These are phyloP conservation scores for Drosophila saltans DNA, from an alignment of 1,140 invertebrate species.

Conservation along the genomic window DNA sequence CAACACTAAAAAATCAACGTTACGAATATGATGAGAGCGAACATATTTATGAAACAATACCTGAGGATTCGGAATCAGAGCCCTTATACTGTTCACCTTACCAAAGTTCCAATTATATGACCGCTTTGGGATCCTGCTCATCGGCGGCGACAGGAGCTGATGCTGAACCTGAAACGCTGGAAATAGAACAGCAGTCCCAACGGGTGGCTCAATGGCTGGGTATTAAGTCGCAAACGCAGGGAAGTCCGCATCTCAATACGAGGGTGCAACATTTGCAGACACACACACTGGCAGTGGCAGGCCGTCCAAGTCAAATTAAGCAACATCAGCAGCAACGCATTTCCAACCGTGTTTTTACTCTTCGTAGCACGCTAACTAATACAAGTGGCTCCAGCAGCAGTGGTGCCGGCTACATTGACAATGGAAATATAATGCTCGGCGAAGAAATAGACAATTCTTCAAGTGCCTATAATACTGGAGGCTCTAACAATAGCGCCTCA, in stretches of 20 bases:
- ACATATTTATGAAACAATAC: constrained; percentile 89
- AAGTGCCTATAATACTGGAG: constrained; percentile 91
- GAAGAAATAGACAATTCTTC: constrained; percentile 88
- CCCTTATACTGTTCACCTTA: constrained; percentile 88
- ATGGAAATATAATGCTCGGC: constrained; percentile 42
- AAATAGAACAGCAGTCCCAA: constrained; percentile 79
- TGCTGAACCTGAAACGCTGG: constrained; percentile 36
- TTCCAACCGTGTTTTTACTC: constrained; percentile 53
- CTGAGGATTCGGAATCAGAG: constrained; percentile 86
- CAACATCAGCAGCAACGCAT: constrained; percentile 30
- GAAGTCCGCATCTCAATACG: constrained; percentile 12
- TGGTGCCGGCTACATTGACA: constrained; percentile 35
- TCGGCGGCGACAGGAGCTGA: constrained; percentile 33
- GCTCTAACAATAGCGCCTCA: constrained; percentile 88
- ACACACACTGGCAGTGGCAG: constrained; percentile 39
- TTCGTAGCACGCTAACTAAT: constrained; percentile 60
- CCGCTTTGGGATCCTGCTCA: constrained; percentile 59
- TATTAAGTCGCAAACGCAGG: constrained; percentile 50
- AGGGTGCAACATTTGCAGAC: constrained; percentile 7
- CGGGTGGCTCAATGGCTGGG: constrained; percentile 73
- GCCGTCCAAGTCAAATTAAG: constrained; percentile 18
- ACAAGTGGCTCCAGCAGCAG: constrained; percentile 69
- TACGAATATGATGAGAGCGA: constrained; percentile 83
- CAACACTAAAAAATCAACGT: constrained; percentile 16
- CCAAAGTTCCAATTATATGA: constrained; percentile 83